Evolutionary conservation across 2,113 vertebrate genomes (phyloP), one percentile per base, ranked within the genome.

Genomic region (Plecturocebus donacophilus): DNA sequence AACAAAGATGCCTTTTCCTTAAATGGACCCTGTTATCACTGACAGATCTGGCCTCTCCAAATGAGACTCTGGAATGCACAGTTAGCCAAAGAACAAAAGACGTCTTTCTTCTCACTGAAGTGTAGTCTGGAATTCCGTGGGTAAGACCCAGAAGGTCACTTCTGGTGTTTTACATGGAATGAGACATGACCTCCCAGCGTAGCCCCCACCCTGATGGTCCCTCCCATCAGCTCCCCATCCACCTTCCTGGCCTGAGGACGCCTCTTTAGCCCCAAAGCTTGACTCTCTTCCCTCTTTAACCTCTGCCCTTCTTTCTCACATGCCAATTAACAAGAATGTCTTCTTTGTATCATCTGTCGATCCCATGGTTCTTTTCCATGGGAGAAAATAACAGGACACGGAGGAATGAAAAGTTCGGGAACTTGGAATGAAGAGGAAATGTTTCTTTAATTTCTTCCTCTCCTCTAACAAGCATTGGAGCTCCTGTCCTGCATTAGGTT

Each of bases 71-170:
- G 97, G 94, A 97, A 97, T 94, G 88, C 10, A 64, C 40, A 16
- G 47, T 90, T 91, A 89, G 77, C 77, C 90, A 54, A 87, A 91
- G 86, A 80, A 98, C 96, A 98, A 98, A 97, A 86, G 96, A n/a
- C 40, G 54, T 85, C 77, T 90, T 97, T 97, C 96, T 97, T 79
- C 73, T 87, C 88, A 14, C 32, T 88, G 38, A 73, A 94, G 90
- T 11, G 32, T 0, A 66, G 58, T 38, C 70, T 52, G 92, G 76
- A 35, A 88, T 85, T 75, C 79, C 70, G 64, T 27, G 21, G 80
- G 27, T 64, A 64, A 64, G 61, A 64, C 27, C 49, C 42, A 83
- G 91, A 76, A 47, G 90, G 66, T 93, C 64, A 10, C 47, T 86
- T 86, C 64, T 45, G 91, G 40, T 30, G 20, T 90, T 90, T n/a